phyloP scores from a whole-genome alignment of 2,888 invertebrate genomes.

The Drosophila histrio region DNA sequence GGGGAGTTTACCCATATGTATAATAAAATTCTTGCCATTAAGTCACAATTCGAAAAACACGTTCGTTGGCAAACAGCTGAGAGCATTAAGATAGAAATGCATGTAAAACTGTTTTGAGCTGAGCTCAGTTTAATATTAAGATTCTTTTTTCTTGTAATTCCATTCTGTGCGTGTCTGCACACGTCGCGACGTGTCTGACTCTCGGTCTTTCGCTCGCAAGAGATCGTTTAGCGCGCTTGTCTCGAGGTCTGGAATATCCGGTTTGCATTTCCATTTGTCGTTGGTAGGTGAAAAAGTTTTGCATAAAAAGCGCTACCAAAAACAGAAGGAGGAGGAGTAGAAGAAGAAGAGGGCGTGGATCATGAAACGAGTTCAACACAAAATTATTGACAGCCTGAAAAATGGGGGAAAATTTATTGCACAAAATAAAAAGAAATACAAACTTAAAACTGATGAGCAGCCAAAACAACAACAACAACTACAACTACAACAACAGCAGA shows the following conservation, averaged over 20 bases:
- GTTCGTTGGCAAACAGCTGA: slow-evolving; percentile 23
- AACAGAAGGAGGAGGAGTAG: neutral
- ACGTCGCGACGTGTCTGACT: slow-evolving; percentile 42
- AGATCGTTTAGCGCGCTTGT: slow-evolving; percentile 31
- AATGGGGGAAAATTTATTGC: slow-evolving; percentile 54
- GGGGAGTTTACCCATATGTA: slow-evolving; percentile 38
- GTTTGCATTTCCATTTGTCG: slow-evolving; percentile 43
- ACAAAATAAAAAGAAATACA: slow-evolving; percentile 22
- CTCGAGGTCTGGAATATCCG: slow-evolving; percentile 46
- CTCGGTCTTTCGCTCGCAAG: no score
- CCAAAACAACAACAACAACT: slow-evolving; percentile 14
- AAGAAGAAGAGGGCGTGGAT: neutral
- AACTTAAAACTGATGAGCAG: slow-evolving; percentile 18
- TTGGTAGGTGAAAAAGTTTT: slow-evolving; percentile 7
- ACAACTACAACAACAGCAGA: slow-evolving; percentile 19
- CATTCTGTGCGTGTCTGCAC: slow-evolving; percentile 38
- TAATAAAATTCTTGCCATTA: slow-evolving; percentile 28
- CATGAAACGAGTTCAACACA: slow-evolving; percentile 35
- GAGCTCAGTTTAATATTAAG: slow-evolving; percentile 11
- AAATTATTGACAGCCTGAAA: slow-evolving; percentile 59
- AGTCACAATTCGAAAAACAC: slow-evolving; percentile 22
- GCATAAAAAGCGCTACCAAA: slow-evolving; percentile 10
- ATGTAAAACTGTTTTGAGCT: slow-evolving; percentile 21
- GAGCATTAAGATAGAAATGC: slow-evolving; percentile 26
- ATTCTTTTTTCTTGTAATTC: slow-evolving; percentile 22